Percentiles rank a stretch among this genome's conserved stretches.
Evolutionary conservation across 2,888 invertebrate species (phyloP).

Genomic region (Cerceris ruficornis): DNA sequence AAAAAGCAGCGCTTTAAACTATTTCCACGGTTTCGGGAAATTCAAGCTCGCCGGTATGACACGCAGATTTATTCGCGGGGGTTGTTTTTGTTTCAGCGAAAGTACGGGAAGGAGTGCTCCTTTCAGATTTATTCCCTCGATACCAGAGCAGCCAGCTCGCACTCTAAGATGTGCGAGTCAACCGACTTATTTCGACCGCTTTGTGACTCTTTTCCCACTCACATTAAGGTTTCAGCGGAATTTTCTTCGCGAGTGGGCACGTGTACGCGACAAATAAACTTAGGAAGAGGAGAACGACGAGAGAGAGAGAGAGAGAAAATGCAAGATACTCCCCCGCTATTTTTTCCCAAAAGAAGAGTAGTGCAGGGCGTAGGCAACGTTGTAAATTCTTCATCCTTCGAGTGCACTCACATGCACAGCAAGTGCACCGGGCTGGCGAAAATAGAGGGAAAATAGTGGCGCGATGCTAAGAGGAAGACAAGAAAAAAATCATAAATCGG

Average conservation of each 20-base stretch:
- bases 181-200: constrained; percentile 14
- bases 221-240: constrained; percentile 18
- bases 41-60: neutral
- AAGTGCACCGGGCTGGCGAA: neutral
- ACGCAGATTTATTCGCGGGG: neutral
- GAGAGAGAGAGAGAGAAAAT: neutral
- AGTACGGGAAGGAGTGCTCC: neutral
- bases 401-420: neutral
- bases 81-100: neutral
- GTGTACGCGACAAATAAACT: neutral
- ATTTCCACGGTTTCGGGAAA: neutral
- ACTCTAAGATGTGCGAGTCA: neutral
- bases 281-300: neutral
- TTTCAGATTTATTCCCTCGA: constrained; percentile 17
- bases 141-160: neutral
- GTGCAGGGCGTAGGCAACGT: constrained; percentile 18
- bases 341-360: constrained; percentile 12
- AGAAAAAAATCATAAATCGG: constrained; percentile 73
- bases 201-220: neutral
- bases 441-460: constrained; percentile 1
- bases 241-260: neutral
- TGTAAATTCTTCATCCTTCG: constrained; percentile 46
- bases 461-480: constrained; percentile 6
- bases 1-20: too few relatives aligned
- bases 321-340: constrained; percentile 6